Percentiles rank a stretch among this genome's conserved stretches.
Evolutionary conservation across 1,140 invertebrate genomes (phyloP).

Genomic region (Aplysia californica): DNA sequence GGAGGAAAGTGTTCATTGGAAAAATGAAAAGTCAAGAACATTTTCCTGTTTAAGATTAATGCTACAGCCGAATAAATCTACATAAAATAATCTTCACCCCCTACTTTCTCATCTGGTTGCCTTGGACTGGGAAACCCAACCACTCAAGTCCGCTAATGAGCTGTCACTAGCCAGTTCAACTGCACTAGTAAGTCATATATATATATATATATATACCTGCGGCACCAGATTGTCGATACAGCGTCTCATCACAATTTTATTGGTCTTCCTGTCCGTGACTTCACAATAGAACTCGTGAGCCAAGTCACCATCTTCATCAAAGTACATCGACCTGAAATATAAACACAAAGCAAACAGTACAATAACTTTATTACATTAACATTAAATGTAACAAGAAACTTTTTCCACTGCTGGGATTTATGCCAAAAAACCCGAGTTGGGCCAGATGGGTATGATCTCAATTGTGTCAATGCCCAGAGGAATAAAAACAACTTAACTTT

Average conservation of each 20-base stretch:
- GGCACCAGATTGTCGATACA: constrained; percentile 63
- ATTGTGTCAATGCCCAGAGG: background rate
- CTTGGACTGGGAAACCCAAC: no score
- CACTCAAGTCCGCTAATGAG: no score
- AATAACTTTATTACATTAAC: background rate
- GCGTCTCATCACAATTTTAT: constrained; percentile 60
- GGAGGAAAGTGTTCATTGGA: no score
- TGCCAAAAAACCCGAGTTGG: background rate
- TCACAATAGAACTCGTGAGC: constrained; percentile 72
- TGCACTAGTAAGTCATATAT: no score
- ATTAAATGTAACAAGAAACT: background rate
- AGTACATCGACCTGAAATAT: constrained; percentile 69
- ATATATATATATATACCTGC: constrained; percentile 53
- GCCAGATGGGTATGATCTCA: background rate
- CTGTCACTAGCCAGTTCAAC: no score
- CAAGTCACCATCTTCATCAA: constrained; percentile 71
- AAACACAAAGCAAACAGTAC: constrained; percentile 8
- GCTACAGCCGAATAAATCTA: no score
- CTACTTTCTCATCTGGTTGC: no score
- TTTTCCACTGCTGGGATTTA: background rate
- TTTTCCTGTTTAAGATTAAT: no score
- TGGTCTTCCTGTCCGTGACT: constrained; percentile 46
- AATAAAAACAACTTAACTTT: background rate
- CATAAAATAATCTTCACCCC: no score
- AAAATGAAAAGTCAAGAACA: no score